Evolutionary conservation across 92 coral and sea anemone genomes (phyloP).

Genomic region (Parazoanthus atlanticus): DNA sequence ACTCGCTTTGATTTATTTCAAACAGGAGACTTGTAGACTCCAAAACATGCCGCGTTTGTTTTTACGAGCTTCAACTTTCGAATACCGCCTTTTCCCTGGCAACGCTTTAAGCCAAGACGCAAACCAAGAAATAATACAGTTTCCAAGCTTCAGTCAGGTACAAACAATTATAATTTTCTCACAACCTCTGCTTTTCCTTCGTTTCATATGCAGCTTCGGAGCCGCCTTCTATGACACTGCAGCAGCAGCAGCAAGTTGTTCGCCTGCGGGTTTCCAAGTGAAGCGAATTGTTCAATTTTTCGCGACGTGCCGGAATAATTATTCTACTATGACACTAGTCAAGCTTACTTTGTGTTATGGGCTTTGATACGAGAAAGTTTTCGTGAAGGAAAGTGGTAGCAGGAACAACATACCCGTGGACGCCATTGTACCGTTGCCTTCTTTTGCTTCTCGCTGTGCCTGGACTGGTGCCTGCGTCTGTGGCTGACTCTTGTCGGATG

Average conservation of each 20-base stretch:
- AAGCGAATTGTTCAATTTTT: neutral
- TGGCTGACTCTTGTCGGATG: conserved; percentile 36
- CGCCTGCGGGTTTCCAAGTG: neutral
- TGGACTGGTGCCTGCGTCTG: conserved; percentile 12
- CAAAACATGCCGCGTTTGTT: neutral
- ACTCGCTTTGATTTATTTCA: neutral
- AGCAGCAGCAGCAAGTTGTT: neutral
- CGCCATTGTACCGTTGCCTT: conserved; percentile 30
- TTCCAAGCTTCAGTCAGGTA: neutral
- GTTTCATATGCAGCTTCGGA: neutral
- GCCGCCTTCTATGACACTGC: neutral
- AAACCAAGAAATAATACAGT: too few species aligned
- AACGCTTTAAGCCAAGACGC: neutral
- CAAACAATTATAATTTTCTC: neutral
- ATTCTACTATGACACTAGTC: neutral
- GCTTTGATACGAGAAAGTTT: neutral
- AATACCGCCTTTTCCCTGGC: neutral
- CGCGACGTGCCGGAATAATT: neutral
- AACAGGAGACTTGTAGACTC: neutral
- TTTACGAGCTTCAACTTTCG: neutral
- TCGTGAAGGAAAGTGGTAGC: neutral
- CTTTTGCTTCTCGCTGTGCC: neutral
- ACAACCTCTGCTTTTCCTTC: neutral
- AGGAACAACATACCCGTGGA: conserved; percentile 25
- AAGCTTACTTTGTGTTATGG: neutral